Evolutionary conservation across 2,888 invertebrate genomes (phyloP), one percentile per base, ranked within the genome.

Genomic region (Odontocerum albicorne): DNA sequence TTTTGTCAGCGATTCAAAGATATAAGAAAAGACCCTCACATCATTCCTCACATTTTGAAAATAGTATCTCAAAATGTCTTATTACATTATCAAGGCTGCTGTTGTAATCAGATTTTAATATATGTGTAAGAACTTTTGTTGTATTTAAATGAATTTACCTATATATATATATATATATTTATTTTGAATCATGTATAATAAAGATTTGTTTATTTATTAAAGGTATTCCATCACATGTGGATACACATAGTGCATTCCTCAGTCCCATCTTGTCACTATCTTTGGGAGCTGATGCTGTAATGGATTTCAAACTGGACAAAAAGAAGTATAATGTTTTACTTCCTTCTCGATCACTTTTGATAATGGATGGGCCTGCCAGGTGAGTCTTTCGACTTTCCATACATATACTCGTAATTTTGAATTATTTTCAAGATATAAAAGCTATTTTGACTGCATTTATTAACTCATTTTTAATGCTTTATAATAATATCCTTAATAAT

Each of bases 141-240:
- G n/a, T n/a, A n/a, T n/a, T n/a, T n/a, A n/a, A n/a, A n/a, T n/a
- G n/a, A n/a, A n/a, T n/a, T n/a, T n/a, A n/a, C n/a, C n/a, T n/a
- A n/a, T n/a, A n/a, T n/a, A n/a, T n/a, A n/a, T n/a, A n/a, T n/a
- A n/a, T n/a, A n/a, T n/a, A n/a, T n/a, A n/a, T n/a, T n/a, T n/a
- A n/a, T n/a, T n/a, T n/a, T n/a, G n/a, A n/a, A n/a, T n/a, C n/a
- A n/a, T n/a, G n/a, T n/a, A n/a, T n/a, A n/a, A 10, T 16, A 13
- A 16, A 3, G 7, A 4, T 17, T 13, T 38, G 27, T 38, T 13
- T 38, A 32, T 59, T 38, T 61, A 62, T 69, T 70, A 8, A 65
- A 90, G 93, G 95, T 32, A 98, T 99, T 68, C 97, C 98, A 22
- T 83, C 89, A 0, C 98, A 99, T 72, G 86, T 96, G 15, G 98